Base-by-base conservation (phyloP, 2,797 vertebrate species). In the Arremon aurantiirostris region DNA sequence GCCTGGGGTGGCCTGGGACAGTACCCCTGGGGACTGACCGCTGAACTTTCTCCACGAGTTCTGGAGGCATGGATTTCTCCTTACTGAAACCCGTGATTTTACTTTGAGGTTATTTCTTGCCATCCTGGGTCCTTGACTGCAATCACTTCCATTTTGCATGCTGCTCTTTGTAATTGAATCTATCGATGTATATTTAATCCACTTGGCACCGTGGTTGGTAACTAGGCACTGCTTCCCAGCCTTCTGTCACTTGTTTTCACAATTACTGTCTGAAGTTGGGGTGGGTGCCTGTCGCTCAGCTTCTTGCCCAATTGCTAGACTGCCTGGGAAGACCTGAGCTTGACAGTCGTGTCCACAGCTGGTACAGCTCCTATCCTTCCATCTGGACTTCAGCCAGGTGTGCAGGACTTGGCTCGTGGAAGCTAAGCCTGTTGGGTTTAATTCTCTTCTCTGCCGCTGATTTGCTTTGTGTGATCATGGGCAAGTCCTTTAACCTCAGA, bases 151-250 rank as follows among this genome's bases (percentile, higher is more conserved):
- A 90, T 94, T 95, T 91, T 86, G 89, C 37, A 21, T 86, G 89
- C 85, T 69, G 47, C 71, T 94, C 92, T 87, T 94, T 95, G 95
- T 92, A 95, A 94, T 81, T 64, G 78, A 95, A 96, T 93, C 89
- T 85, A 90, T 89, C 86, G 5, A 93, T 96, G 92, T 97, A 94
- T 93, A 95, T 93, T 97, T 95, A 95, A 94, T 96, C 91, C 77
- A 65, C 70, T 94, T 92, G 93, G 96, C 94, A 96, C 94, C 7
- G 8, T 7, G 5, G 82, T 52, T 94, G 3, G 90, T 95, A 97
- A 82, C 91, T 82, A 97, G 95, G 93, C 95, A 78, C 86, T 83
- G 78, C 89, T 87, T 96, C 88, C 90, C 86, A 94, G 89, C 91
- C 87, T 96, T 95, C 91, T 96, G 92, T 96, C 81, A 52, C 91